Evolutionary conservation across 2,113 vertebrate species (phyloP).

Genomic region (Prunella himalayana): DNA sequence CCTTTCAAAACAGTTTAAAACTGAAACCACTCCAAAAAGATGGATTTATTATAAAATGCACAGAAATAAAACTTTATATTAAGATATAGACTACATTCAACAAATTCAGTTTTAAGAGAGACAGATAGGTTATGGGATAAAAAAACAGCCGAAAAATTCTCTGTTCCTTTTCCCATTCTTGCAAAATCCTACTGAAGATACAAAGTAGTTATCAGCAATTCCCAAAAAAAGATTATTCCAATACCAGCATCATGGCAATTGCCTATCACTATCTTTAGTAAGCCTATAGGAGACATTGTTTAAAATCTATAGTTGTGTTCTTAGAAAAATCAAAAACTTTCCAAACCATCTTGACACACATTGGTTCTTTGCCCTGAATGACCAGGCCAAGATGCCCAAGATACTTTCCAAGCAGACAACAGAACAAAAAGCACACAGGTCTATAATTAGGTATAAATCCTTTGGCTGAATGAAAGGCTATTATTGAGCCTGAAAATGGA

Average conservation of each 20-base stretch:
- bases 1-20: not conserved
- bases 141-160: not conserved
- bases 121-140: not conserved
- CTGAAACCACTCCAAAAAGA: not conserved
- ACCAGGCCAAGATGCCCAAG: not conserved
- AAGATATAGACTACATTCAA: not conserved
- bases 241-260: not conserved
- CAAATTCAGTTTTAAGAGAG: not conserved
- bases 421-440: not conserved
- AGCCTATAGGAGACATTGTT: not conserved
- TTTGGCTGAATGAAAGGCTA: not conserved
- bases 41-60: not conserved
- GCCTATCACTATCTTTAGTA: not conserved
- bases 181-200: not conserved
- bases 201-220: not conserved
- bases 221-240: not conserved
- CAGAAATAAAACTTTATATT: not conserved
- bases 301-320: not conserved
- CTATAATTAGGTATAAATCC: not conserved
- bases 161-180: not conserved
- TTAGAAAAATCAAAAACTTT: constrained; percentile 9
- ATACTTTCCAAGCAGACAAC: not conserved
- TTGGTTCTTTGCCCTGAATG: not conserved
- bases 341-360: not conserved
- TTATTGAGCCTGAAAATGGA: constrained; percentile 40